A percentile compares a stretch with the other conserved stretches of the same genome.
These are phyloP conservation scores for Trematomus bernacchii DNA, from an alignment of 2,797 vertebrate species.

Conservation along the genomic window DNA sequence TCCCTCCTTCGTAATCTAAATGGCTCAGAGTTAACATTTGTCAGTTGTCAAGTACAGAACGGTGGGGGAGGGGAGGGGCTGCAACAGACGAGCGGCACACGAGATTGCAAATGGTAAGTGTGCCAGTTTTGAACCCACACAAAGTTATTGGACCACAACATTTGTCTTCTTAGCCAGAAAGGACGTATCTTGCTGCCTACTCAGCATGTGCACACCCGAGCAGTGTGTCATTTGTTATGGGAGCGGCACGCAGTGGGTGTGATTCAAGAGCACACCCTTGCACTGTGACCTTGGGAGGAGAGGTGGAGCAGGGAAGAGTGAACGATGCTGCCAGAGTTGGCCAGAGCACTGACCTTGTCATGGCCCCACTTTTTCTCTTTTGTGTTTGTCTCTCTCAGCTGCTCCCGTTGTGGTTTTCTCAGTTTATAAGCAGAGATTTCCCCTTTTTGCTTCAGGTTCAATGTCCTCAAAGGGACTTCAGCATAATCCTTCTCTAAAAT, in stretches of 20 bases:
- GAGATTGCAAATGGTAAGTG: conserved; percentile 72
- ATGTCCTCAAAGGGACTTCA: neutral
- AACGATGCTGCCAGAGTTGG: conserved; percentile 76
- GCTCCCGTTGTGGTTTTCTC: conserved; percentile 2
- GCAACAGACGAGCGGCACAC: conserved; percentile 59
- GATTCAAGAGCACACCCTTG: conserved; percentile 73
- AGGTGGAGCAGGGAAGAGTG: conserved; percentile 81
- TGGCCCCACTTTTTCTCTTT: conserved; percentile 64
- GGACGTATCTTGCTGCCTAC: conserved; percentile 63
- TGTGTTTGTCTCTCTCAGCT: conserved; percentile 66
- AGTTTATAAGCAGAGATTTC: neutral
- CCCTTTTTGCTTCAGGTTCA: neutral
- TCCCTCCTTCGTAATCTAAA: conserved; percentile 85
- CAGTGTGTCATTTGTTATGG: conserved; percentile 76
- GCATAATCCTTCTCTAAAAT: neutral
- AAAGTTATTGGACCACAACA: conserved; percentile 61
- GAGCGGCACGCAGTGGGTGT: conserved; percentile 55
- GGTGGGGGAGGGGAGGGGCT: conserved; percentile 53
- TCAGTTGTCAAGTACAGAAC: conserved; percentile 81
- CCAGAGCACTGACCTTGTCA: conserved; percentile 77
- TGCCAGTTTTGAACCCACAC: conserved; percentile 63
- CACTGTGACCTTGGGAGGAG: conserved; percentile 78
- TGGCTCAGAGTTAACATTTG: conserved; percentile 85
- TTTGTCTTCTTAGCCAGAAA: conserved; percentile 44
- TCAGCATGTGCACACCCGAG: conserved; percentile 64